Conservation (phyloP, 2,888 invertebrate genomes). For the Julus scandinavius region DNA sequence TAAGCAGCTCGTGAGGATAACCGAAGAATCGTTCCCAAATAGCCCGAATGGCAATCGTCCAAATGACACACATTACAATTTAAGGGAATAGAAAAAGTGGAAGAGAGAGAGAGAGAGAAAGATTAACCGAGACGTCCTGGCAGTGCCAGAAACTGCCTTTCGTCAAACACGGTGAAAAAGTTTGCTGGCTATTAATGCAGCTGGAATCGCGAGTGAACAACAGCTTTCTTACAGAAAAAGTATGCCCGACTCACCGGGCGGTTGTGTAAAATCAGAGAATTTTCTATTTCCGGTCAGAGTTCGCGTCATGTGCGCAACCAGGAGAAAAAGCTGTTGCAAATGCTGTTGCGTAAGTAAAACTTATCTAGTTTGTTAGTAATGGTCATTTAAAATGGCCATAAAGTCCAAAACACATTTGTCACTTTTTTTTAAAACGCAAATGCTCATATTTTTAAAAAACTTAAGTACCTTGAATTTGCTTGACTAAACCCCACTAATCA, state of each 20-base stretch:
- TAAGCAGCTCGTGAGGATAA: neutral
- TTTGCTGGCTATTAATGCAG: neutral
- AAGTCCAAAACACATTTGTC: no score
- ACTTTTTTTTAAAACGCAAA: neutral
- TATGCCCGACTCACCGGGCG: neutral
- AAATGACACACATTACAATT: constrained; percentile 37
- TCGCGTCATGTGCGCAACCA: neutral
- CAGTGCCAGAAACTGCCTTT: neutral
- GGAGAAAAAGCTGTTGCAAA: constrained; percentile 1
- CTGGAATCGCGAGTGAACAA: neutral
- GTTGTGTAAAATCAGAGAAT: constrained; percentile 31
- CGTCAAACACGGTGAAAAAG: neutral
- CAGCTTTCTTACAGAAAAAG: neutral
- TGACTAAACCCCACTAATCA: no score
- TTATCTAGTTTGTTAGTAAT: neutral
- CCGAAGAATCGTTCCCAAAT: constrained; percentile 12
- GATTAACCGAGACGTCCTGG: neutral
- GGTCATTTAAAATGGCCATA: no score
- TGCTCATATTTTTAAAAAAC: no score
- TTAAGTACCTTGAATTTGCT: no score
- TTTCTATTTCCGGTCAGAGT: constrained; percentile 50
- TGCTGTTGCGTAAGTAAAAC: constrained; percentile 49
- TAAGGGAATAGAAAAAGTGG: neutral
- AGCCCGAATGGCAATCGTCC: neutral
- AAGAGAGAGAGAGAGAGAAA: neutral